Percentiles rank a stretch among this genome's conserved stretches.
phyloP scores from a whole-genome alignment of 2,888 invertebrate genomes.

The Drosophila sordidula region DNA sequence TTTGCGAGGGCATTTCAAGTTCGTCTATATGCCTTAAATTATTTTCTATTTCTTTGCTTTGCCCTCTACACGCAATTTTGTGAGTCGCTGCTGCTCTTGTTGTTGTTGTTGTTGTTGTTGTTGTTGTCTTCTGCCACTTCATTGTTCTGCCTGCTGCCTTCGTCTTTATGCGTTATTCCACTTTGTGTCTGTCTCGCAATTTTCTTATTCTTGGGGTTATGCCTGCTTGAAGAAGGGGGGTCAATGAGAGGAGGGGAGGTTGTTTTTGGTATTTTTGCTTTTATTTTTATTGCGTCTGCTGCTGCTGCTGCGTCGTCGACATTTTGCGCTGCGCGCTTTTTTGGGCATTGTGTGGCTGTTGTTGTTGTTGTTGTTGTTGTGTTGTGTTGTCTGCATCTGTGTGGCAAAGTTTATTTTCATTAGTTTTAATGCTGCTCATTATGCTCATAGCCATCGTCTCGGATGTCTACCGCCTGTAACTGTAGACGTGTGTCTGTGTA shows the following conservation, averaged over 20 bases:
- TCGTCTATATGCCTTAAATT: slow-evolving; percentile 1
- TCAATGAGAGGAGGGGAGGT: not conserved
- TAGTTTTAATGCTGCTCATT: slow-evolving; percentile 80
- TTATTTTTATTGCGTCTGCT: slow-evolving; percentile 68
- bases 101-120: slow-evolving; percentile 6
- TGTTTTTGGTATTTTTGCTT: slow-evolving; percentile 32
- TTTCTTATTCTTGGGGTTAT: slow-evolving; percentile 66
- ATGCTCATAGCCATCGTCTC: slow-evolving; percentile 52
- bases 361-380: slow-evolving; percentile 43
- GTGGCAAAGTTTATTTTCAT: slow-evolving; percentile 79
- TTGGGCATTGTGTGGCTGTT: slow-evolving; percentile 32
- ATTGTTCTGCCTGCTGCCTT: slow-evolving; percentile 59
- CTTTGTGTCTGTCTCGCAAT: slow-evolving; percentile 66
- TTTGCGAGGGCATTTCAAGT: slow-evolving; percentile 8
- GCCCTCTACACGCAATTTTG: slow-evolving; percentile 31
- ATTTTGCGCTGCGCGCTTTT: slow-evolving; percentile 41
- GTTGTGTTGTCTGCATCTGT: slow-evolving; percentile 39
- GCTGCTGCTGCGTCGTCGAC: slow-evolving; percentile 14
- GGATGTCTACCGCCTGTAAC: slow-evolving; percentile 22
- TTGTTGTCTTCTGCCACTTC: slow-evolving; percentile 36
- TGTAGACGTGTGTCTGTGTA: slow-evolving; percentile 17
- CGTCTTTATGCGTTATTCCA: slow-evolving; percentile 67
- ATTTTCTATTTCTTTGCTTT: slow-evolving; percentile 6
- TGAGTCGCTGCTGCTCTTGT: slow-evolving; percentile 5
- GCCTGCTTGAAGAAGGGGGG: slow-evolving; percentile 23